Percentiles rank a stretch among this genome's conserved stretches.
Evolutionary conservation across 2,113 vertebrate genomes (phyloP).

Genomic region (Psettodes erumei): DNA sequence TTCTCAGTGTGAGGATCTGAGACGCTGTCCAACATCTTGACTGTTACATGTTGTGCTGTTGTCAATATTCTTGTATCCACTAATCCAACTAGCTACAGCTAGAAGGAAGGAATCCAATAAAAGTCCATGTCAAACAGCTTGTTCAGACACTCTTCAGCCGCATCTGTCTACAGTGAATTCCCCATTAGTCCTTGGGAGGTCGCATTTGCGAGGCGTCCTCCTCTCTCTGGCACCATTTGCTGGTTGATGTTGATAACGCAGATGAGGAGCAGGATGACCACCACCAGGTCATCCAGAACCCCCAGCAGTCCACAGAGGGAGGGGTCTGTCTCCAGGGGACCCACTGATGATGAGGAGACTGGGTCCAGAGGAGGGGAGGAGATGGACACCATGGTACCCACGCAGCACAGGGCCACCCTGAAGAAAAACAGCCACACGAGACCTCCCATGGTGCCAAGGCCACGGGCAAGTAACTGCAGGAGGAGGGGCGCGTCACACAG

Average conservation of each 20-base stretch:
- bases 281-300: slow-evolving; percentile 82
- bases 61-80: slow-evolving; percentile 31
- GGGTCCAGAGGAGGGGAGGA: slow-evolving; percentile 65
- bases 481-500: slow-evolving; percentile 81
- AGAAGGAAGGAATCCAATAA: slow-evolving; percentile 34
- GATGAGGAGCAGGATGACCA: slow-evolving; percentile 85
- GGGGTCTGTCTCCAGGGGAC: slow-evolving; percentile 59
- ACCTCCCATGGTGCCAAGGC: slow-evolving; percentile 80
- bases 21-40: neutral
- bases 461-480: slow-evolving; percentile 72
- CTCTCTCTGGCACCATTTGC: slow-evolving; percentile 79
- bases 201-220: slow-evolving; percentile 28
- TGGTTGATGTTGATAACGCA: slow-evolving; percentile 86
- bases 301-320: slow-evolving; percentile 81
- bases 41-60: neutral
- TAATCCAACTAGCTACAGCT: slow-evolving; percentile 26
- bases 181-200: slow-evolving; percentile 59
- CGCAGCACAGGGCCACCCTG: slow-evolving; percentile 83
- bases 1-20: slow-evolving; percentile 15
- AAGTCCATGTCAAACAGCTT: slow-evolving; percentile 35
- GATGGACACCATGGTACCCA: slow-evolving; percentile 80
- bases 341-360: slow-evolving; percentile 1
- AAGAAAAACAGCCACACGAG: slow-evolving; percentile 85
- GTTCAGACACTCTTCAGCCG: neutral
- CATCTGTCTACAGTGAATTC: slow-evolving; percentile 52